phyloP scores from a whole-genome alignment of 2,113 vertebrate genomes.

The Pelobates fuscus region DNA sequence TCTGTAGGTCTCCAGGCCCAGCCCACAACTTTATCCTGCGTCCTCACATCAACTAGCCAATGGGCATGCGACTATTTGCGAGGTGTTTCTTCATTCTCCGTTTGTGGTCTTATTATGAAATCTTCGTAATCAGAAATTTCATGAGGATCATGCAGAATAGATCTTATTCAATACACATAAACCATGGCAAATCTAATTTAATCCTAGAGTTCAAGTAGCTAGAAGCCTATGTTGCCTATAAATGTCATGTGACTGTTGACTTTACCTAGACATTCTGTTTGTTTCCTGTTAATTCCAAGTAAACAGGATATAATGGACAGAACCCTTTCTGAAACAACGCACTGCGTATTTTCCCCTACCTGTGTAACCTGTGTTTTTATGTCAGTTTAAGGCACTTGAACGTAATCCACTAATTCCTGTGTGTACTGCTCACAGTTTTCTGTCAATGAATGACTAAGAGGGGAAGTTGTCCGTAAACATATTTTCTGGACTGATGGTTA shows the following conservation, averaged over 20 bases:
- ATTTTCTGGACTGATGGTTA: too few relatives aligned
- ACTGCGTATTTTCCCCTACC: not conserved
- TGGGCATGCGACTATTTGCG: too few relatives aligned
- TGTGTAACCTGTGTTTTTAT: conserved; percentile 33
- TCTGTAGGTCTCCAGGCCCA: too few relatives aligned
- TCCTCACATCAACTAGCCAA: too few relatives aligned
- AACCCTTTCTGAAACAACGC: not conserved
- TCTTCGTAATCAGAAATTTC: too few relatives aligned
- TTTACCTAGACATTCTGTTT: conserved; percentile 12
- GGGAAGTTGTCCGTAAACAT: not conserved
- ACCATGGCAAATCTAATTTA: too few relatives aligned
- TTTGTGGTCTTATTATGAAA: too few relatives aligned
- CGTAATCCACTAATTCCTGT: not conserved
- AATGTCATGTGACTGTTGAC: conserved; percentile 21
- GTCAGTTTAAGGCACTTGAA: conserved; percentile 11
- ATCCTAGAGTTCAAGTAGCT: too few relatives aligned
- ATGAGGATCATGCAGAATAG: too few relatives aligned
- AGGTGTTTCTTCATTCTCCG: too few relatives aligned
- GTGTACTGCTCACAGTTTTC: not conserved
- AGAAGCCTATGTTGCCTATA: not conserved
- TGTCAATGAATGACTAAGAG: conserved; percentile 16
- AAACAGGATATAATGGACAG: conserved; percentile 27
- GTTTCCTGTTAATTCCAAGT: conserved; percentile 23
- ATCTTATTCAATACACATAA: too few relatives aligned
- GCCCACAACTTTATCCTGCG: too few relatives aligned